Evolutionary conservation across 2,797 vertebrate genomes (phyloP), one percentile per base, ranked within the genome.

Genomic region (Furcifer pardalis): DNA sequence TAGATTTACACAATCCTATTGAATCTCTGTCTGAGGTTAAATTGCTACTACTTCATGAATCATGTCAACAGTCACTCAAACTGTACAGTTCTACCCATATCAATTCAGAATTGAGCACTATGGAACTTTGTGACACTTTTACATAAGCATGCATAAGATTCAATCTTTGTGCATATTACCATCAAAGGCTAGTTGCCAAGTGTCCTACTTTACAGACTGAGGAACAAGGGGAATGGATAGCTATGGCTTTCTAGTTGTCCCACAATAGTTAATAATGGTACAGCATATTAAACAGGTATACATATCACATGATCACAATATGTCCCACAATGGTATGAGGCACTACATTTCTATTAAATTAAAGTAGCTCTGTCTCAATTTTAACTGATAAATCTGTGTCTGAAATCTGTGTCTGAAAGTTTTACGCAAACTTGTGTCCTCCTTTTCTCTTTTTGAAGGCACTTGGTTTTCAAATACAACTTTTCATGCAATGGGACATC

Each of bases 391-490:
- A 37, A 23, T 19, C 7, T 23, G 17, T 17, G 8, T 40, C 35
- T 37, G 1, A 35, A 68, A 68, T 19, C 7, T 23, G 17, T 17
- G 8, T 40, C 35, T 37, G 1, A 35, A 68, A 68, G 37, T 37
- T 21, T 35, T 7, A 68, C 37, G 5, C 15, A 37, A 68, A 35
- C 32, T 2, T 68, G 10, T 66, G n/a, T 1, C n/a, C 63, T 32
- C 12, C 1, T 66, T 21, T 68, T 15, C 37, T 17, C 10, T 30
- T n/a, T 12, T n/a, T 65, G 7, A 12, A 10, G 62, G n/a, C 37
- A 17, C 40, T 44, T 2, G 42, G 3, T 1, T 4, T 13, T 0
- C 0, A 46, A n/a, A 40, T 1, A 7, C 13, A 9, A 1, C n/a
- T 37, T 37, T 66, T 9, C 12, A 21, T 32, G 9, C 6, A 42